Percentiles rank a stretch among this genome's conserved stretches.
phyloP scores from a whole-genome alignment of 1,140 invertebrate species.

The Anastrepha obliqua region DNA sequence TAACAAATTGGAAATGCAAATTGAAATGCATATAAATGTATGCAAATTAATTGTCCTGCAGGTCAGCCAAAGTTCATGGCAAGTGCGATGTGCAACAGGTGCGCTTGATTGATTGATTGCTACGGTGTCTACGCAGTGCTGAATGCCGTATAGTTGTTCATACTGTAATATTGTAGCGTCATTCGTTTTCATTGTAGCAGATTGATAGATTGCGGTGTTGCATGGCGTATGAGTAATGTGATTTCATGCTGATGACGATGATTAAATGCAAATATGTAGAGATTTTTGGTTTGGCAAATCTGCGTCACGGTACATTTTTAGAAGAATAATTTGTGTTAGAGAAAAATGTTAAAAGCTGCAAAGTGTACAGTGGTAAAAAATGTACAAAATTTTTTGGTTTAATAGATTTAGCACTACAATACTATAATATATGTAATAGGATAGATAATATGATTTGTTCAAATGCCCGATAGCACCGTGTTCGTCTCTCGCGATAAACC shows the following conservation, averaged over 20 bases:
- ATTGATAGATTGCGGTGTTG: neutral
- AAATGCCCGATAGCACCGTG: too few relatives aligned
- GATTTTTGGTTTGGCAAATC: neutral
- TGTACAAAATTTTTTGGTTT: too few relatives aligned
- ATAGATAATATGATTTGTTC: too few relatives aligned
- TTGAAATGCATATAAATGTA: constrained; percentile 25
- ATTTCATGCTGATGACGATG: neutral
- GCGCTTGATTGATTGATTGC: constrained; percentile 26
- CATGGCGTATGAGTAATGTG: constrained; percentile 22
- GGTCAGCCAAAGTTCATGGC: neutral
- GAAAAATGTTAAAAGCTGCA: too few relatives aligned
- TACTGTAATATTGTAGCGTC: neutral
- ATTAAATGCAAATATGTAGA: neutral
- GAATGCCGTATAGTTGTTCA: neutral
- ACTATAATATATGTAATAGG: too few relatives aligned
- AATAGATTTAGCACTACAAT: too few relatives aligned
- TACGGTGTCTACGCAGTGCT: neutral
- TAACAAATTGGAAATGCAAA: constrained; percentile 40
- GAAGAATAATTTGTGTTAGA: too few relatives aligned
- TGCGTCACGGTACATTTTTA: neutral
- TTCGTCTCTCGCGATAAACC: too few relatives aligned
- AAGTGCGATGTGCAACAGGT: neutral
- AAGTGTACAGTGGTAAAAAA: too few relatives aligned
- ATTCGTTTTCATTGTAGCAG: neutral
- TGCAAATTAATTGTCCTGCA: constrained; percentile 36